Evolutionary conservation across 1,140 invertebrate genomes (phyloP).

Genomic region (Eumeta japonica): DNA sequence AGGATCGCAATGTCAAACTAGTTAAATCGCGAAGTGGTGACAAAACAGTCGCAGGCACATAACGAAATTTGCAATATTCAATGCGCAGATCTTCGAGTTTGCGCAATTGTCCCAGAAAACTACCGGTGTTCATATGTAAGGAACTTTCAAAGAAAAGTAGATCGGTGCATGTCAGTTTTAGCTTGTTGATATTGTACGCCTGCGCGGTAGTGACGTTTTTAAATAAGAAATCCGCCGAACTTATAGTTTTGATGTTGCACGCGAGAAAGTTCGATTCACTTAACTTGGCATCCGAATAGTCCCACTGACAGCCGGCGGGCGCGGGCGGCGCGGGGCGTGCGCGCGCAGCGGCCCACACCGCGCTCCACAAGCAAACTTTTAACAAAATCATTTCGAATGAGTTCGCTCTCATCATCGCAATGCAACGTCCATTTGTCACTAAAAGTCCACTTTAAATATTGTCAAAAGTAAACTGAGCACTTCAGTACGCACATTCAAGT

Average conservation of each 20-base stretch:
- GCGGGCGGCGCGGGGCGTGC: constrained; percentile 55
- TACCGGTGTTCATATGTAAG: constrained; percentile 63
- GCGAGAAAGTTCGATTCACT: constrained; percentile 61
- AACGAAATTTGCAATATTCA: constrained; percentile 77
- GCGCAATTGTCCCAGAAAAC: constrained; percentile 63
- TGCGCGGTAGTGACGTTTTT: constrained; percentile 69
- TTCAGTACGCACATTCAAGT: too few species aligned
- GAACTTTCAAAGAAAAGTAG: constrained; percentile 76
- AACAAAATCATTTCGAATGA: constrained; percentile 49
- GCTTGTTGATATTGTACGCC: constrained; percentile 67
- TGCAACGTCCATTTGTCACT: constrained; percentile 50
- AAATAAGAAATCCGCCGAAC: constrained; percentile 66
- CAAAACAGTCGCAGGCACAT: constrained; percentile 70
- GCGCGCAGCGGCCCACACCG: constrained; percentile 43
- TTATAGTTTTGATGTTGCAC: constrained; percentile 72
- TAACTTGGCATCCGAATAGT: constrained; percentile 59
- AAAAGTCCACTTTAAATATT: constrained; percentile 25
- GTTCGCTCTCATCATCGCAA: constrained; percentile 42
- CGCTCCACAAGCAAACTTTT: constrained; percentile 54
- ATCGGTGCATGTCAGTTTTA: constrained; percentile 76
- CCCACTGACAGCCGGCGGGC: constrained; percentile 69
- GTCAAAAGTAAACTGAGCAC: constrained; percentile 27
- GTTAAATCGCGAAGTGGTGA: constrained; percentile 69
- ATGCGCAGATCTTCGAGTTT: constrained; percentile 68
- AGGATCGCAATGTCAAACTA: constrained; percentile 69